Evolutionary conservation across 2,888 invertebrate genomes (phyloP), one percentile per base, ranked within the genome.

Genomic region (Drosophila merina): DNA sequence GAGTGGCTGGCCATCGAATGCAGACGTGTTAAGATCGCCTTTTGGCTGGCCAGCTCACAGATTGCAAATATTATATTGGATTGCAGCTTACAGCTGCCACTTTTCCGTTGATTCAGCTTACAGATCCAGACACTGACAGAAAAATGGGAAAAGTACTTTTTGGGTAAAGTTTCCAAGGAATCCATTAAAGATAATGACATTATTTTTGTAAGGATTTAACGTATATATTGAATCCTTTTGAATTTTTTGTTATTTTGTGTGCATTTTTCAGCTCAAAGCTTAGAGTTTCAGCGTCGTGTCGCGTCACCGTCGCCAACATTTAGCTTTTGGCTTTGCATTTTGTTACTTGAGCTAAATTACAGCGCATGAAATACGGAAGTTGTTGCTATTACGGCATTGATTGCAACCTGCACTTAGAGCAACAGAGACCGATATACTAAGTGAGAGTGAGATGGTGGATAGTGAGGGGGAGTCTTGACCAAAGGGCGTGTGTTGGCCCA

Each of bases 301-400:
- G 72, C 69, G 72, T 64, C 66, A 48, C 52, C 63, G 49, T 70
- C 60, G 49, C 71, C 60, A 69, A 62, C 48, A 60, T 69, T 69
- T 69, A 72, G 72, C 14, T 14, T 72, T 72, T 59, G 72, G 66
- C 74, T 74, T 58, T 67, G 74, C 55, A 59, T 67, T 64, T 60
- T 69, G 63, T 63, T 82, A 69, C 55, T 64, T 67, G 72, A 59
- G 80, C 80, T 74, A 74, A 86, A 74, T 79, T 79, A 75, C 66
- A 80, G 72, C 68, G 38, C 66, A 62, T 79, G 73, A 54, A 62
- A 75, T 84, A 74, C 69, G 85, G 74, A 84, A 85, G 83, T 82
- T 87, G 74, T 58, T 79, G 60, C 44, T 60, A 63, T 81, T 80
- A 70, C 69, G 59, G 56, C 66, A 60, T 70, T 75, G 71, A 63